A percentile compares a stretch with the other conserved stretches of the same genome.
These are phyloP conservation scores for Tenthredo scrophulariae DNA, from an alignment of 2,888 invertebrate species.

Conservation along the genomic window DNA sequence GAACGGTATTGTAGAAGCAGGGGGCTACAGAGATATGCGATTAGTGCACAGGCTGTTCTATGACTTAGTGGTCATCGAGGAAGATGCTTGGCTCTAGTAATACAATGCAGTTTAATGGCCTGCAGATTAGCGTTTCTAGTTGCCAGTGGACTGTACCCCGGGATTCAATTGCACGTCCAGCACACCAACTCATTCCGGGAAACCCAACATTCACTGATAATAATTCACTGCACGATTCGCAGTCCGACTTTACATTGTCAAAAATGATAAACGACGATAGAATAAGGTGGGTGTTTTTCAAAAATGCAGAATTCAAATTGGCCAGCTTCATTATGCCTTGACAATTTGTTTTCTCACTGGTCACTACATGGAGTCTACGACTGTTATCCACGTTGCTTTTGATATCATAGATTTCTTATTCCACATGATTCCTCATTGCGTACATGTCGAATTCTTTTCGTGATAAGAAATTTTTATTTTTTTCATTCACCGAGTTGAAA, in stretches of 20 bases:
- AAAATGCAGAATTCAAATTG: not conserved
- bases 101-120: slow-evolving; percentile 44
- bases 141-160: not conserved
- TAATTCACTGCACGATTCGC: not conserved
- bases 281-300: not conserved
- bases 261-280: not conserved
- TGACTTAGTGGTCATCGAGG: slow-evolving; percentile 54
- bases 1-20: not conserved
- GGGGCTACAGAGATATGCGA: slow-evolving; percentile 34
- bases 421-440: not conserved
- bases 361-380: not conserved
- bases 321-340: no score
- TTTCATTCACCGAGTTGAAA: not conserved
- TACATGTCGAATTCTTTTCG: not conserved
- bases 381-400: not conserved
- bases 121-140: slow-evolving; percentile 14
- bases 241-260: not conserved
- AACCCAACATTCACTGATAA: not conserved
- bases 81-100: slow-evolving; percentile 41
- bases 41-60: slow-evolving; percentile 40
- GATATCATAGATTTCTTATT: not conserved
- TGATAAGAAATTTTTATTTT: not conserved
- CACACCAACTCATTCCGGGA: not conserved
- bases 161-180: not conserved
- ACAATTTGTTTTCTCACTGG: not conserved